Evolutionary conservation across 2,113 vertebrate species (phyloP).

Genomic region (Pampusana beccarii): DNA sequence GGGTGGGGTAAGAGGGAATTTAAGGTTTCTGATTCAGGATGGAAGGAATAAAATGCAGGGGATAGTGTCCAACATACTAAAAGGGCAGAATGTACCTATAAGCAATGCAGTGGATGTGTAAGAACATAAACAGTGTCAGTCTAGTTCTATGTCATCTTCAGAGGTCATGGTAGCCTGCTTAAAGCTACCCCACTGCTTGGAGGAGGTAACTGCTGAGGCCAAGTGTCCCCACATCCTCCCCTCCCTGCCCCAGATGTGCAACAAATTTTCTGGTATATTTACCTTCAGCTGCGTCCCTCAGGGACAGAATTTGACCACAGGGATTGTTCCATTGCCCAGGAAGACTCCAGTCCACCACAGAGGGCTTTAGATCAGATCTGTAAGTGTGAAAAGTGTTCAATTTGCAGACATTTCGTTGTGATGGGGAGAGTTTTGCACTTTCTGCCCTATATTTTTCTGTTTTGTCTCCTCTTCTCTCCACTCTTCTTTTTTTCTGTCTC

Average conservation of each 20-base stretch:
- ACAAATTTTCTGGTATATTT: background rate
- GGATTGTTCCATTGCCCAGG: background rate
- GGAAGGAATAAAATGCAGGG: background rate
- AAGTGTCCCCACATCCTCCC: background rate
- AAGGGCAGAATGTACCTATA: background rate
- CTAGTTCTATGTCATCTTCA: background rate
- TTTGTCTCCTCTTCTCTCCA: background rate
- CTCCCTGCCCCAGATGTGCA: background rate
- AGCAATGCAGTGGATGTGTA: background rate
- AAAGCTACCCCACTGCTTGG: background rate
- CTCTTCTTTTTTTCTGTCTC: accelerated
- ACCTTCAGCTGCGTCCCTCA: background rate
- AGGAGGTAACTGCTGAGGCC: background rate
- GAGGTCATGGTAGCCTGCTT: background rate
- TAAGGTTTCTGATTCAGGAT: background rate
- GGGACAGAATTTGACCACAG: background rate
- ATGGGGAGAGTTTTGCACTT: background rate
- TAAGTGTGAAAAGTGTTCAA: background rate
- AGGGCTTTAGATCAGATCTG: background rate
- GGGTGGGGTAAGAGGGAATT: background rate
- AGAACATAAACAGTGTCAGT: background rate
- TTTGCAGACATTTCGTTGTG: background rate
- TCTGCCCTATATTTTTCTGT: background rate
- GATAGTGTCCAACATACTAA: background rate
- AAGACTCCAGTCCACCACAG: background rate